These are phyloP conservation scores for Cassiopea andromeda DNA, from an alignment of 30 jellyfish, hydroid and myxozoan species.

Conservation along the genomic window DNA sequence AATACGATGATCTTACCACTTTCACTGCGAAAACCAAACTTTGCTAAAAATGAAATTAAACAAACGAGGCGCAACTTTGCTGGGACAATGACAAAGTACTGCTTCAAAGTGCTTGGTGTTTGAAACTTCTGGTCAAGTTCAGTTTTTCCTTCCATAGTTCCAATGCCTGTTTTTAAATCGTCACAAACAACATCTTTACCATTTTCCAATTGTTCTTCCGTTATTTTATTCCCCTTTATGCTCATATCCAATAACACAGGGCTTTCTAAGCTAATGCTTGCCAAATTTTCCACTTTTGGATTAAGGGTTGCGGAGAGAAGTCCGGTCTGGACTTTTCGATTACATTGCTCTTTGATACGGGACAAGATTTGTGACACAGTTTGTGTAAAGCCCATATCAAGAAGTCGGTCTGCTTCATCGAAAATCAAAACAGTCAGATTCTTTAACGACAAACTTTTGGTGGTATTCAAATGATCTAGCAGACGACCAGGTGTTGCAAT, in stretches of 20 bases:
- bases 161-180: background rate
- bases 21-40: conserved; percentile 2
- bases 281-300: conserved; percentile 70
- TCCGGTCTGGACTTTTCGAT: conserved; percentile 63
- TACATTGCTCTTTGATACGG: conserved; percentile 38
- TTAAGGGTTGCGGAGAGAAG: conserved; percentile 93
- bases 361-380: conserved; percentile 61
- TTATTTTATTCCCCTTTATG: background rate
- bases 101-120: conserved; percentile 77
- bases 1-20: conserved; percentile 82
- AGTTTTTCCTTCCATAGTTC: background rate
- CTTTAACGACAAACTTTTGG: conserved; percentile 78
- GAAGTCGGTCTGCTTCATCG: conserved; percentile 97
- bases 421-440: conserved; percentile 60
- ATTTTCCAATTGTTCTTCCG: background rate
- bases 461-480: conserved; percentile 84
- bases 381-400: conserved; percentile 92
- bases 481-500: conserved; percentile 98
- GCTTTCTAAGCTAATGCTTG: conserved; percentile 69
- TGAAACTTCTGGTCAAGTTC: conserved; percentile 9
- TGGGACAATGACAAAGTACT: conserved; percentile 83
- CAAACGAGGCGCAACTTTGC: conserved; percentile 90
- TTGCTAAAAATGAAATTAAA: conserved; percentile 54
- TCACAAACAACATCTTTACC: background rate
- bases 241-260: conserved; percentile 73